A percentile compares a stretch with the other conserved stretches of the same genome.
Conservation (phyloP, 2,888 invertebrate species). For the Calameuta pallipes region DNA sequence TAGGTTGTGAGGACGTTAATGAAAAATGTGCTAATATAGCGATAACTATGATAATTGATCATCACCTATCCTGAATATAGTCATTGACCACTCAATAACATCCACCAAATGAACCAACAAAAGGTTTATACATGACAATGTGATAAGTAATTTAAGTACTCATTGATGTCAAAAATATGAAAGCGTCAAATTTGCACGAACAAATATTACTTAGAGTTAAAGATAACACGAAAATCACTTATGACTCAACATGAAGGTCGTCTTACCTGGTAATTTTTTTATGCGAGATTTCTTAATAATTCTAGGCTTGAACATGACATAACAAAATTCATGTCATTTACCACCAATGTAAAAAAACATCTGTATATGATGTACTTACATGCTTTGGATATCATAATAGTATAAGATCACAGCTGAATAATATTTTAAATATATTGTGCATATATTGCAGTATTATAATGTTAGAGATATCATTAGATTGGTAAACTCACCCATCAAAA, state of each 20-base stretch:
- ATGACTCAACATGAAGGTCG: neutral
- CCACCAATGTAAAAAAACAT: neutral
- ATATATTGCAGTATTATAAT: neutral
- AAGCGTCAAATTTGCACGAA: neutral
- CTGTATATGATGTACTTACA: neutral
- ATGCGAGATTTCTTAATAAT: neutral
- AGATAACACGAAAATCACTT: neutral
- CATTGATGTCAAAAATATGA: neutral
- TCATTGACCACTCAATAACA: neutral
- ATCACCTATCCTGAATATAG: neutral
- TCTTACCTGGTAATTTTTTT: neutral
- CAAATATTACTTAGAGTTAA: neutral
- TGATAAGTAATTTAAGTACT: neutral
- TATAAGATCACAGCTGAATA: neutral
- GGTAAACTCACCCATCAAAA: conserved; percentile 79
- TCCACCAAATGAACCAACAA: neutral
- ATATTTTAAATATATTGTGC: neutral
- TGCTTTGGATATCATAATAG: neutral
- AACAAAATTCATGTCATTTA: neutral
- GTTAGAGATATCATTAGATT: neutral
- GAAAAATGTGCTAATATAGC: neutral
- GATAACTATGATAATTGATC: neutral
- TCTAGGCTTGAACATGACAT: neutral
- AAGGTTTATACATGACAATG: neutral
- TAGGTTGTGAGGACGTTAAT: neutral